Base-by-base conservation (phyloP, 2,888 invertebrate species). In the Petrolisthes manimaculis region DNA sequence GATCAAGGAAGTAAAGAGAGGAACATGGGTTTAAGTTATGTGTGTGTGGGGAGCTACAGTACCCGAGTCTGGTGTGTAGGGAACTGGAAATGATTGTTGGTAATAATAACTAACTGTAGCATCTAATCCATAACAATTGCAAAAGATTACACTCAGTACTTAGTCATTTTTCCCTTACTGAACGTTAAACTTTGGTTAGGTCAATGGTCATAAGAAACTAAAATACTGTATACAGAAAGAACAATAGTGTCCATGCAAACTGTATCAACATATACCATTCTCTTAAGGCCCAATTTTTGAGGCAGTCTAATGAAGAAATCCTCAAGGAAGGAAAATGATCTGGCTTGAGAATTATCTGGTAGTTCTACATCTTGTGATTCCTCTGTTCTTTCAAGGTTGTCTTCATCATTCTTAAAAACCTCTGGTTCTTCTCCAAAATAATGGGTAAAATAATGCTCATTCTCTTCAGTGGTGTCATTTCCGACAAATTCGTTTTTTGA, bases 281-380 rank as follows among this genome's bases (percentile, higher is more conserved):
- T 74, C 12, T 18, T 54, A 21, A 89, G 24, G 12, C 89, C 86
- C 24, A 89, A 78, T 5, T 75, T 71, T 24, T 71, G 67, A 18
- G 89, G 89, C 12, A 89, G 83, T 51, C 67, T 79, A 14, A 89
- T 86, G 53, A 89, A 89, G 79, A 89, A 86, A n/a, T 89, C 74
- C 61, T 89, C 89, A 1, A 89, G 78, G 86, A 83, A 89, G 79
- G 89, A 89, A 24, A 89, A 83, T 5, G 24, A 21, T n/a, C 87
- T 75, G n/a, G 56, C 54, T 21, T 18, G 5, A 24, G 67, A 24
- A 14, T n/a, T 71, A 83, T 61, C 55, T 2, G 12, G 5, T 18
- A n/a, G 18, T 12, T 14, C 21, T n/a, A 74, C 74, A 9, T 14
- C 21, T 24, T 21, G 55, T 24, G 18, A 37, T 55, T 67, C 82